Percentiles rank a stretch among this genome's conserved stretches.
Conservation (phyloP, 64 coral and sea anemone genomes). For the Pachyseris speciosa region DNA sequence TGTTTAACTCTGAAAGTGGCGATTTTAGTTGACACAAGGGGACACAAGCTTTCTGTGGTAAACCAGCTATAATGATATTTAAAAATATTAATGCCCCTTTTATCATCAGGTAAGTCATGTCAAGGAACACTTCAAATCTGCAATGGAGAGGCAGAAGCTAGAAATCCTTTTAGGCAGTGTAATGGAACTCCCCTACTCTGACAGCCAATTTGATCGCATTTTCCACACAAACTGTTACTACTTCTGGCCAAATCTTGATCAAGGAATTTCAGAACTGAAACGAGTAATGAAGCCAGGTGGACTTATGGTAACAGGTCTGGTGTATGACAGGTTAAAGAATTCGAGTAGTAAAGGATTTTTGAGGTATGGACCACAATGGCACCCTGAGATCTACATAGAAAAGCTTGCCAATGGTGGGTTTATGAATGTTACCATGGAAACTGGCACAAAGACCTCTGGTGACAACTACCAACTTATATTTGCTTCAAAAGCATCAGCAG, state of each 20-base stretch:
- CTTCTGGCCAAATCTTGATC: conserved; percentile 32
- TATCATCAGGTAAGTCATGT: background rate
- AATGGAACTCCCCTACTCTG: conserved; percentile 1
- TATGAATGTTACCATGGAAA: conserved; percentile 3
- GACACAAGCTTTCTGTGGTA: no score
- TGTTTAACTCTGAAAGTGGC: no score
- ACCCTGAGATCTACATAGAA: background rate
- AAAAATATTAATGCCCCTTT: no score
- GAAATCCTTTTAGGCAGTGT: conserved; percentile 31
- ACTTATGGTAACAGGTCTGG: background rate
- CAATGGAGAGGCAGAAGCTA: background rate
- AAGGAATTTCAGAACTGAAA: conserved; percentile 17
- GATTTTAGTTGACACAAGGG: no score
- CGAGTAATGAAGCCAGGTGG: conserved; percentile 29
- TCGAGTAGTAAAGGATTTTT: background rate
- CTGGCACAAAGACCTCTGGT: background rate
- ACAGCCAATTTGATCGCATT: conserved; percentile 7
- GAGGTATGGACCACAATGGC: conserved; percentile 30
- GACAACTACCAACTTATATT: background rate
- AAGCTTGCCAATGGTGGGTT: conserved; percentile 21
- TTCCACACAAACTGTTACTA: conserved; percentile 53
- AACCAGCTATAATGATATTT: no score
- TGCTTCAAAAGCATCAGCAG: conserved; percentile 4
- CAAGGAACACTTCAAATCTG: background rate
- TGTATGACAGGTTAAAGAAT: background rate